Percentiles rank a stretch among this genome's conserved stretches.
Evolutionary conservation across 2,888 invertebrate genomes (phyloP).

Genomic region (Hypsopygia costalis): DNA sequence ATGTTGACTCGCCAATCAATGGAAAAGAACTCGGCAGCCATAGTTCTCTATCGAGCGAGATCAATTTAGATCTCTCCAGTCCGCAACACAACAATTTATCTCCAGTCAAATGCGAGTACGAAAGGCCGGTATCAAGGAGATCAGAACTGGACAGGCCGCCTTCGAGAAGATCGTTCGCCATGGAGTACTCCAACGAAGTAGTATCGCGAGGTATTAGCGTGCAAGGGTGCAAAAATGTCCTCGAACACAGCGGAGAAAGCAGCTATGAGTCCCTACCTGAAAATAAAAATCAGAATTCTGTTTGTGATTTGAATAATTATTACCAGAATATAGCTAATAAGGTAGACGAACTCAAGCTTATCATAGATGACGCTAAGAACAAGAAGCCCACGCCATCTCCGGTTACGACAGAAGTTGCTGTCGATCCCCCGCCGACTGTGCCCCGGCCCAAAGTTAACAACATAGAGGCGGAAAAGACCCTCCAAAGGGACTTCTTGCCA

Average conservation of each 20-base stretch:
- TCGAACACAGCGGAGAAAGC: slow-evolving; percentile 61
- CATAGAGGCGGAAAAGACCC: slow-evolving; percentile 46
- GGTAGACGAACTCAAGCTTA: slow-evolving; percentile 57
- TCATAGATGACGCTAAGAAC: slow-evolving; percentile 42
- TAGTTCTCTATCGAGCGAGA: slow-evolving; percentile 77
- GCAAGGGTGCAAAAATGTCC: slow-evolving; percentile 53
- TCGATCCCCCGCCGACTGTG: slow-evolving; percentile 36
- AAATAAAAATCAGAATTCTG: slow-evolving; percentile 32
- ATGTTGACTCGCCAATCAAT: slow-evolving; percentile 66
- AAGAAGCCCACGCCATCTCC: slow-evolving; percentile 37
- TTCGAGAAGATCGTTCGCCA: slow-evolving; percentile 54
- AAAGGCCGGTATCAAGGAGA: slow-evolving; percentile 54
- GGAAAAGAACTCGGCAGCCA: slow-evolving; percentile 69
- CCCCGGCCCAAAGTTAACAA: slow-evolving; percentile 51
- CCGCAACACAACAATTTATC: slow-evolving; percentile 61
- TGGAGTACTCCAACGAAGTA: slow-evolving; percentile 64
- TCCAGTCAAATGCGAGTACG: slow-evolving; percentile 55
- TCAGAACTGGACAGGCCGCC: slow-evolving; percentile 64
- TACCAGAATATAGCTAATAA: slow-evolving; percentile 31
- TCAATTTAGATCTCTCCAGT: slow-evolving; percentile 78
- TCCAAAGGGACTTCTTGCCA: slow-evolving; percentile 47
- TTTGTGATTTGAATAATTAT: slow-evolving; percentile 46
- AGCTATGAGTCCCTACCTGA: slow-evolving; percentile 54
- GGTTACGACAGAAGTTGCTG: slow-evolving; percentile 18
- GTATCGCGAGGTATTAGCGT: slow-evolving; percentile 65